Evolutionary conservation across 2,113 vertebrate genomes (phyloP).

Genomic region (Anthoscopus minutus): DNA sequence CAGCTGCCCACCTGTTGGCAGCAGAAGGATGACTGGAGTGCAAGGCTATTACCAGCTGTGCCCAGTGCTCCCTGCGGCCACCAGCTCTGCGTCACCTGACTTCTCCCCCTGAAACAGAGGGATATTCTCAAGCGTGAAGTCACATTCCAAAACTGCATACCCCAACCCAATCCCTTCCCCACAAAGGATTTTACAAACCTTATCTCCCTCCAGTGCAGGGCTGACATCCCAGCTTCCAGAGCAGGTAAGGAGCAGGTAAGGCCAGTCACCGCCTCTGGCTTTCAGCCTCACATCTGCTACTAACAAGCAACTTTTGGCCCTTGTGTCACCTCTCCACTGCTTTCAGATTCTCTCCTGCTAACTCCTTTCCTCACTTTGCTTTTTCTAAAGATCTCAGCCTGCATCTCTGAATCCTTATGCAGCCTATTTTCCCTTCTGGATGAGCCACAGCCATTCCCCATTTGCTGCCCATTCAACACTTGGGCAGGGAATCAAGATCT

Average conservation of each 20-base stretch:
- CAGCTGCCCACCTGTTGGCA: not conserved
- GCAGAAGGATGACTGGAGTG: not conserved
- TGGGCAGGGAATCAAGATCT: not conserved
- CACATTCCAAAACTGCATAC: not conserved
- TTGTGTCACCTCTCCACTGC: not conserved
- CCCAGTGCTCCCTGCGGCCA: not conserved
- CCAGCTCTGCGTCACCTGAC: not conserved
- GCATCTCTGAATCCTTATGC: not conserved
- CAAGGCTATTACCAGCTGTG: not conserved
- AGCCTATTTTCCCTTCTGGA: not conserved
- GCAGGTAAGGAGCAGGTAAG: not conserved
- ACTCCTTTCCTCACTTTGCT: not conserved
- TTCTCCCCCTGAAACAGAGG: rapidly evolving
- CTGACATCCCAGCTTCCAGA: not conserved
- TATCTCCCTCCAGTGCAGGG: not conserved
- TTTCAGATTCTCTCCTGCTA: not conserved
- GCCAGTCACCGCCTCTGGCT: not conserved
- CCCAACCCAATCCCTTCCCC: not conserved
- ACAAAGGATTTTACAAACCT: not conserved
- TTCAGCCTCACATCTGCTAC: not conserved
- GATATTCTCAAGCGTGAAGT: not conserved
- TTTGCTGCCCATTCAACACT: not conserved
- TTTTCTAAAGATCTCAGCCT: not conserved
- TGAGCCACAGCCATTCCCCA: not conserved
- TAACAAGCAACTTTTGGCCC: not conserved